phyloP scores from a whole-genome alignment of 2,797 vertebrate genomes.

The Chaunax sp. region DNA sequence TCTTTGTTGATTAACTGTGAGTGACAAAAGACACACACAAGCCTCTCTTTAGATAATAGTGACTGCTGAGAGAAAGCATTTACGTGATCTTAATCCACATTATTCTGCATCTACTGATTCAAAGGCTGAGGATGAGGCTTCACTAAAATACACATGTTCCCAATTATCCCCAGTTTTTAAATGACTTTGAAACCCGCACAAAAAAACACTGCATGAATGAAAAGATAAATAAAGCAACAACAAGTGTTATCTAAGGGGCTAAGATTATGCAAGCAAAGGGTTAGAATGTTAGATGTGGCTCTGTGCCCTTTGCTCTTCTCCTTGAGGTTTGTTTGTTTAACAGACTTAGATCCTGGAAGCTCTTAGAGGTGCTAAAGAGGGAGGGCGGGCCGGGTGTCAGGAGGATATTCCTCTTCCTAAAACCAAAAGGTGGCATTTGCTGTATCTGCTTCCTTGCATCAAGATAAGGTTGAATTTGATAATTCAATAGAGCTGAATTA shows the following conservation, averaged over 20 bases:
- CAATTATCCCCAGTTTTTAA: constrained; percentile 38
- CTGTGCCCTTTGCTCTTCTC: constrained; percentile 76
- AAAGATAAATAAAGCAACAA: constrained; percentile 68
- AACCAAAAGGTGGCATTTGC: constrained; percentile 40
- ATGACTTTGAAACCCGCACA: constrained; percentile 34
- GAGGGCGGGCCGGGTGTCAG: constrained; percentile 34
- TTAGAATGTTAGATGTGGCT: constrained; percentile 66
- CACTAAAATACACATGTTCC: constrained; percentile 24
- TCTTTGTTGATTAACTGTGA: constrained; percentile 65
- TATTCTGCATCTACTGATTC: constrained; percentile 9
- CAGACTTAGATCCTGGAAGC: constrained; percentile 66
- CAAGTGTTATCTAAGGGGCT: constrained; percentile 51
- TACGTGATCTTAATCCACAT: constrained; percentile 41
- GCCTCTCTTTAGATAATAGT: constrained; percentile 48
- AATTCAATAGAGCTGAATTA: background rate
- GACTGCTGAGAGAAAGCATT: constrained; percentile 59
- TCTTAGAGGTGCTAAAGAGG: constrained; percentile 66
- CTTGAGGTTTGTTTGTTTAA: constrained; percentile 78
- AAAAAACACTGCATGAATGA: constrained; percentile 49
- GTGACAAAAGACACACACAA: constrained; percentile 50
- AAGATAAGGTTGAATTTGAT: background rate
- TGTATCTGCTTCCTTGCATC: background rate
- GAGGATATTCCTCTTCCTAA: constrained; percentile 42
- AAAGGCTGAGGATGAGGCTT: constrained; percentile 24
- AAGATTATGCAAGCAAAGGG: constrained; percentile 66